Percentiles rank a stretch among this genome's conserved stretches.
phyloP scores from a whole-genome alignment of 2,113 vertebrate species.

The Nestor notabilis region DNA sequence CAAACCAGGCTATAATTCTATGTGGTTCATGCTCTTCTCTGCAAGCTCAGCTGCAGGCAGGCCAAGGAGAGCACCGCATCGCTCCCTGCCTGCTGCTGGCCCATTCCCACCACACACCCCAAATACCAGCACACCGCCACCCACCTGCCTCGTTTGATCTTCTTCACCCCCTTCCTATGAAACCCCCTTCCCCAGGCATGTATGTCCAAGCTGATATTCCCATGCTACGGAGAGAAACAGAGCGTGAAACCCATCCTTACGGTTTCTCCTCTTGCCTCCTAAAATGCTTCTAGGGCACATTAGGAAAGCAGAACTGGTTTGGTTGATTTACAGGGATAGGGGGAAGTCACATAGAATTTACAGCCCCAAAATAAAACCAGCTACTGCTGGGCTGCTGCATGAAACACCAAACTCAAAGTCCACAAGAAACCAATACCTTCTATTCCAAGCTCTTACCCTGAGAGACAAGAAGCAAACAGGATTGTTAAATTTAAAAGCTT shows the following conservation, averaged over 20 bases:
- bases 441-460: not conserved
- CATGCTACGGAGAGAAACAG: not conserved
- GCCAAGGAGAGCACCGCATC: not conserved
- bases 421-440: not conserved
- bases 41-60: not conserved
- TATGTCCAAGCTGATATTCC: not conserved
- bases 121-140: fast-evolving
- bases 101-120: not conserved
- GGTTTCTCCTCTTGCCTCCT: not conserved
- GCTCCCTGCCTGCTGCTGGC: not conserved
- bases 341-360: not conserved
- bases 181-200: not conserved
- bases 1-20: not conserved
- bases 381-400: not conserved
- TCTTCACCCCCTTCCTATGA: not conserved
- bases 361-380: not conserved
- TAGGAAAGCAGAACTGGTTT: not conserved
- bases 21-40: not conserved
- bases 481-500: constrained; percentile 42
- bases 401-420: constrained; percentile 12
- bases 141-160: not conserved
- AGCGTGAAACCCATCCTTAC: not conserved
- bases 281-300: not conserved
- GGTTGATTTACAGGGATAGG: not conserved
- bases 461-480: not conserved